Conservation (phyloP, 92 coral and sea anemone species). For the Zoanthus gigantus region DNA sequence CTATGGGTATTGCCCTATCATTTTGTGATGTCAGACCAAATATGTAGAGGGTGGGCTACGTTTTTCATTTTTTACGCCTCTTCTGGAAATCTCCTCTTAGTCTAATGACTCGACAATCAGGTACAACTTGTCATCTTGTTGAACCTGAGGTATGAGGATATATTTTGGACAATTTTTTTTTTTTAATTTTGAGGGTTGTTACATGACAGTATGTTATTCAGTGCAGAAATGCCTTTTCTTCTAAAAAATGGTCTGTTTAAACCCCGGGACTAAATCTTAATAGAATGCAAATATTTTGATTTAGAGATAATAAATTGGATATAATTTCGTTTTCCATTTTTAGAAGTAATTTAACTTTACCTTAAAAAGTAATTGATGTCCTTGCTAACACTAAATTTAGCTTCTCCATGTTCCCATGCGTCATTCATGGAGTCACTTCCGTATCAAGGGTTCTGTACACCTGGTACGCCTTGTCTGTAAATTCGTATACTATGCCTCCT, state of each 20-base stretch:
- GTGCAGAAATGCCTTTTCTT: not conserved
- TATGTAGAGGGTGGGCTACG: too few relatives aligned
- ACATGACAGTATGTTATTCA: not conserved
- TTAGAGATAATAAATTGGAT: slow-evolving; percentile 33
- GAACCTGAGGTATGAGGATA: slow-evolving; percentile 22
- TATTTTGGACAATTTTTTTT: not conserved
- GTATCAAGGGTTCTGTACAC: slow-evolving; percentile 50
- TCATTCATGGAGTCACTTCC: slow-evolving; percentile 56
- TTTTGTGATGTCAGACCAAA: too few relatives aligned
- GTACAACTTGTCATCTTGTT: slow-evolving; percentile 19
- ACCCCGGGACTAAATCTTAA: not conserved
- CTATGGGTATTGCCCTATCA: too few relatives aligned
- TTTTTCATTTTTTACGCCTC: too few relatives aligned
- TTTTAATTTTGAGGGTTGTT: slow-evolving; percentile 2
- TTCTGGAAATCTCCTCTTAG: too few relatives aligned
- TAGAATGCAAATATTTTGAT: not conserved
- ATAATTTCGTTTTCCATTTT: slow-evolving; percentile 16
- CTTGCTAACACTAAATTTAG: slow-evolving; percentile 56
- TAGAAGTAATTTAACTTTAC: slow-evolving; percentile 47
- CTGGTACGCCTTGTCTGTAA: slow-evolving; percentile 53
- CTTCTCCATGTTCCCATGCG: slow-evolving; percentile 58
- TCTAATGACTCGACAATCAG: slow-evolving; percentile 2
- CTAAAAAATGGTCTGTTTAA: not conserved
- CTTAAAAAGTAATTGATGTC: slow-evolving; percentile 45
- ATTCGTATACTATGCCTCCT: slow-evolving; percentile 51